Base-by-base conservation (phyloP, 2,888 invertebrate species). In the Erannis defoliaria region DNA sequence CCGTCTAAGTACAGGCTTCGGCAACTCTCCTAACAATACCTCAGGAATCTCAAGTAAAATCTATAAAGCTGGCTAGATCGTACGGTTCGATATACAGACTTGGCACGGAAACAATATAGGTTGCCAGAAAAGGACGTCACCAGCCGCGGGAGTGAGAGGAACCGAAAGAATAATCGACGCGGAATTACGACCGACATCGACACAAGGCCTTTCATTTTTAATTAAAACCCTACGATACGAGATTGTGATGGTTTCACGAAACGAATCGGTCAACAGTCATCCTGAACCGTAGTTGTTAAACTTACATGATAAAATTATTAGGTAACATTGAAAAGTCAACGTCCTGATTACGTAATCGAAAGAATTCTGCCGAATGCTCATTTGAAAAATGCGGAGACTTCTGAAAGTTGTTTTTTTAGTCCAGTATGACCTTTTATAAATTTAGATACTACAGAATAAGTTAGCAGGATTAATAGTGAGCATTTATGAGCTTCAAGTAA, bases 91-190 rank as follows among this genome's bases (percentile, higher is more conserved):
- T 87, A 86, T 82, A 80, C 77, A 82, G 80, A 82, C 82, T 88
- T 88, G 88, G 88, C 88, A 86, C 85, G 85, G 82, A 78, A 83
- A 84, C 86, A 82, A 86, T 86, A 82, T 85, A 80, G 85, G 83
- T 78, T 86, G 88, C 85, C 87, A 87, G 88, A 88, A 86, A 85
- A 85, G 84, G 86, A 87, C 81, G 82, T 81, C 80, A 79, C 80
- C 75, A 77, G 80, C 76, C 75, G 79, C 71, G 84, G 81, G 80
- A 81, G 62, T 57, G 82, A 81, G 84, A 84, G 77, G 77, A 79
- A 75, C 75, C 70, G 75, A 83, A 82, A 84, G 78, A 82, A 82
- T 78, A 82, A 78, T 80, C 79, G 76, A 76, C 81, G 66, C 75
- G 73, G 75, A 79, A 79, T 84, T 82, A 78, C 78, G 76, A 78